These are phyloP conservation scores for Drosophila anomelani DNA, from an alignment of 2,888 invertebrate species.

Conservation along the genomic window DNA sequence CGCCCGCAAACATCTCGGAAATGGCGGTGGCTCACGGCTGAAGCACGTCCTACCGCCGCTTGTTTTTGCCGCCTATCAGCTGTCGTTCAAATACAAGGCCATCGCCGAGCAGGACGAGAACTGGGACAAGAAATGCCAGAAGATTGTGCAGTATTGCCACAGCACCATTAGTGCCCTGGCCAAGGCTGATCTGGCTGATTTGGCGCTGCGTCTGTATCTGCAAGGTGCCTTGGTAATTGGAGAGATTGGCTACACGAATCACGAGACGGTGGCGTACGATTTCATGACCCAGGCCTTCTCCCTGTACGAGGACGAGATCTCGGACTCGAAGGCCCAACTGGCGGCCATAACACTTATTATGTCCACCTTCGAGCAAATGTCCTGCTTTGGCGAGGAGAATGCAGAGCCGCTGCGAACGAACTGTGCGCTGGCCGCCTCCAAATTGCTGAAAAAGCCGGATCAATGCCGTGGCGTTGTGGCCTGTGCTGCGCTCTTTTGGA, in stretches of 20 bases:
- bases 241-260: constrained; percentile 96
- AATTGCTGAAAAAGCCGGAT: constrained; percentile 98
- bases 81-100: constrained; percentile 93
- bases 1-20: constrained; percentile 94
- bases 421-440: constrained; percentile 97
- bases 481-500: constrained; percentile 99
- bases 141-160: constrained; percentile 99
- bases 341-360: constrained; percentile 98
- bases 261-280: constrained; percentile 99
- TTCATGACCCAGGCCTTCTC: constrained; percentile 97
- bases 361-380: constrained; percentile 97
- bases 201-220: constrained; percentile 96
- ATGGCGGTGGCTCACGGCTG: constrained; percentile 95
- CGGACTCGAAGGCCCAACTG: constrained; percentile 97
- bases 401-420: constrained; percentile 98
- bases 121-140: constrained; percentile 99
- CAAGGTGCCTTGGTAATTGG: constrained; percentile 98
- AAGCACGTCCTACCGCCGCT: constrained; percentile 97
- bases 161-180: constrained; percentile 97
- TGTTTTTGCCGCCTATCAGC: constrained; percentile 95
- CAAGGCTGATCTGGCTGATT: constrained; percentile 97
- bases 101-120: constrained; percentile 94
- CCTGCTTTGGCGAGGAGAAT: constrained; percentile 98
- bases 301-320: constrained; percentile 98
- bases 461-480: constrained; percentile 97